A percentile compares a stretch with the other conserved stretches of the same genome.
These are phyloP conservation scores for Metellina segmentata DNA, from an alignment of 2,888 invertebrate genomes.

Conservation along the genomic window DNA sequence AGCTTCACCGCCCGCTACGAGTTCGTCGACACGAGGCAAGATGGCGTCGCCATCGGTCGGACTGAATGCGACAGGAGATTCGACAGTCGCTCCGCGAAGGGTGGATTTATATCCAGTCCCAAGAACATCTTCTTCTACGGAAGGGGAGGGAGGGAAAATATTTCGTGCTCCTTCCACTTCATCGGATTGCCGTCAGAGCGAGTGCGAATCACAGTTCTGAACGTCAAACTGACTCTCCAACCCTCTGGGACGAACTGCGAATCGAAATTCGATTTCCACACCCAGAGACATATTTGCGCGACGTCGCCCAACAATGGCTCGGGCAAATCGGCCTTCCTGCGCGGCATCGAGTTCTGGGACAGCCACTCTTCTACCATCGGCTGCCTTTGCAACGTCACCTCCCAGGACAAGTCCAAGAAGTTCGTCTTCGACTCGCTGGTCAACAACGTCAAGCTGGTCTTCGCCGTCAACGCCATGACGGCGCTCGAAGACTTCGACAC, in stretches of 20 bases:
- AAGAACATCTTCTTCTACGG: slow-evolving; percentile 91
- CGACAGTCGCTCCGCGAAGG: slow-evolving; percentile 77
- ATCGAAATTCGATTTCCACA: slow-evolving; percentile 41
- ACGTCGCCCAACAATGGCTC: neutral
- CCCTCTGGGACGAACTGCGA: slow-evolving; percentile 31
- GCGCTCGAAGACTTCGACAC: slow-evolving; percentile 90
- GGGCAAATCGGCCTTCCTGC: slow-evolving; percentile 42
- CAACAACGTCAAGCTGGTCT: slow-evolving; percentile 87
- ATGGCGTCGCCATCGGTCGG: slow-evolving; percentile 78
- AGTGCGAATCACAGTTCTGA: slow-evolving; percentile 82
- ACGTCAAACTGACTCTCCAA: slow-evolving; percentile 88
- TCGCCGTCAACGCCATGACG: slow-evolving; percentile 89
- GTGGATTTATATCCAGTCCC: slow-evolving; percentile 88
- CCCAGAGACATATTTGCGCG: slow-evolving; percentile 55
- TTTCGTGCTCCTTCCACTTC: slow-evolving; percentile 84
- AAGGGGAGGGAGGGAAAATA: slow-evolving; percentile 89
- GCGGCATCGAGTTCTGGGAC: slow-evolving; percentile 70
- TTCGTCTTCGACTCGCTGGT: slow-evolving; percentile 86
- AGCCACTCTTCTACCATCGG: slow-evolving; percentile 70
- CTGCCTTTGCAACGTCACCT: slow-evolving; percentile 76
- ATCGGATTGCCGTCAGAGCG: slow-evolving; percentile 74
- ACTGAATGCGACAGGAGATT: slow-evolving; percentile 76
- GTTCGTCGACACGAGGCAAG: slow-evolving; percentile 85
- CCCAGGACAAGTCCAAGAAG: slow-evolving; percentile 78
- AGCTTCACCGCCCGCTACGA: slow-evolving; percentile 90